Percentiles rank a stretch among this genome's conserved stretches.
These are phyloP conservation scores for Meandrusa payeni DNA, from an alignment of 2,888 invertebrate genomes.

Conservation along the genomic window DNA sequence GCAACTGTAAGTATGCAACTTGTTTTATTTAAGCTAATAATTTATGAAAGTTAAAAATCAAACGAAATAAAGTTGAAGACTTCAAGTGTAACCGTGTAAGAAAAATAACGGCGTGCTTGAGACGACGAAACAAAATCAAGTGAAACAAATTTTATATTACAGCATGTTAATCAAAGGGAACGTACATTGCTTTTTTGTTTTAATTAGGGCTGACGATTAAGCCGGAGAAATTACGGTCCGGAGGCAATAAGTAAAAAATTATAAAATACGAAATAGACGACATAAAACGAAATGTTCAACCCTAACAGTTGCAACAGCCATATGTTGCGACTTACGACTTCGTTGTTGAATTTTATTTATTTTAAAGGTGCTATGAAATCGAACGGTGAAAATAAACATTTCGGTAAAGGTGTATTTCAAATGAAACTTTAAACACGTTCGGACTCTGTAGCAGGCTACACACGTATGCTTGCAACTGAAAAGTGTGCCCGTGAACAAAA, in stretches of 20 bases:
- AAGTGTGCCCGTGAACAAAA: slow-evolving; percentile 13
- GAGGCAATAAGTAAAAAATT: slow-evolving; percentile 16
- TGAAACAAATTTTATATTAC: slow-evolving; percentile 13
- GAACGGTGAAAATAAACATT: slow-evolving; percentile 30
- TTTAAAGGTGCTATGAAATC: slow-evolving; percentile 33
- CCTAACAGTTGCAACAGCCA: slow-evolving; percentile 38
- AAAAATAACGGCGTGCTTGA: slow-evolving; percentile 15
- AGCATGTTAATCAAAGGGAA: slow-evolving; percentile 6
- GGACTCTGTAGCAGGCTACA: not conserved
- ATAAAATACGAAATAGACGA: slow-evolving; percentile 13
- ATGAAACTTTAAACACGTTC: slow-evolving; percentile 18
- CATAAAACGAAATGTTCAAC: slow-evolving; percentile 23
- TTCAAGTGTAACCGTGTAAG: too few species aligned
- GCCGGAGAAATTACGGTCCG: not conserved
- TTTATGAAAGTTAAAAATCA: too few species aligned
- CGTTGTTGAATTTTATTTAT: slow-evolving; percentile 45
- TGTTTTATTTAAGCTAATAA: too few species aligned
- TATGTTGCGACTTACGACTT: slow-evolving; percentile 48
- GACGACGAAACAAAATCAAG: slow-evolving; percentile 11
- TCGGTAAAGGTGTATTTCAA: slow-evolving; percentile 25
- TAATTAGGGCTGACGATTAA: slow-evolving; percentile 3
- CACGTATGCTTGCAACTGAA: slow-evolving; percentile 8
- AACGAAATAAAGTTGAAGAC: too few species aligned
- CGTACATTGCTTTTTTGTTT: slow-evolving; percentile 20
- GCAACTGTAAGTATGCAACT: too few species aligned